A percentile compares a stretch with the other conserved stretches of the same genome.
Evolutionary conservation across 2,797 vertebrate genomes (phyloP).

Genomic region (Poecilia picta): DNA sequence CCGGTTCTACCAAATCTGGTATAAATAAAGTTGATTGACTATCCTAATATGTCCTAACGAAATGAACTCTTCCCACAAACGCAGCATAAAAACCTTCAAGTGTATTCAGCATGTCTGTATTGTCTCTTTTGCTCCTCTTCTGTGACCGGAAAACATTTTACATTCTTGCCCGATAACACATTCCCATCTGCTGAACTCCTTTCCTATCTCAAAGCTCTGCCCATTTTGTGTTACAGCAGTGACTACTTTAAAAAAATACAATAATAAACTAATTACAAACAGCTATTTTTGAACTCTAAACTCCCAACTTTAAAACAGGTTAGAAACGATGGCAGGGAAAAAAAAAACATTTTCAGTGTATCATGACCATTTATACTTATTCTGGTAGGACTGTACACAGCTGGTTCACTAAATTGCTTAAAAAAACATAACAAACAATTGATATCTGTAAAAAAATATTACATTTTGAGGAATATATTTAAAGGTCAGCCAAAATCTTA

Average conservation of each 20-base stretch:
- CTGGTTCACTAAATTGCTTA: not conserved
- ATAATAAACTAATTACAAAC: not conserved
- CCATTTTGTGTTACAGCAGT: not conserved
- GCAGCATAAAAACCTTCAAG: not conserved
- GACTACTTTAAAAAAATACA: not conserved
- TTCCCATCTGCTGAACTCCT: slow-evolving; percentile 9
- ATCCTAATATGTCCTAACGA: not conserved
- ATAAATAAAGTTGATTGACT: too few species aligned
- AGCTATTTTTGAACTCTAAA: not conserved
- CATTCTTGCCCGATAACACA: not conserved
- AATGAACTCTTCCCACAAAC: not conserved
- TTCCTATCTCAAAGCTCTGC: not conserved
- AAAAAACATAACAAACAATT: not conserved
- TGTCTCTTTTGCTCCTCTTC: not conserved
- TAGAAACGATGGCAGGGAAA: not conserved
- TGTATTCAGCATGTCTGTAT: not conserved
- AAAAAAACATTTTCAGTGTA: not conserved
- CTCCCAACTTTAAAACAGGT: not conserved
- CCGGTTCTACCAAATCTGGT: too few species aligned
- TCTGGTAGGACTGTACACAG: not conserved
- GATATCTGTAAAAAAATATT: not conserved
- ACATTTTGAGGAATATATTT: not conserved
- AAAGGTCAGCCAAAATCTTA: not conserved
- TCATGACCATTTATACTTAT: not conserved
- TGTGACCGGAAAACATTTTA: slow-evolving; percentile 1